These are phyloP conservation scores for Phyto melanocephala DNA, from an alignment of 2,888 invertebrate genomes.

Conservation along the genomic window DNA sequence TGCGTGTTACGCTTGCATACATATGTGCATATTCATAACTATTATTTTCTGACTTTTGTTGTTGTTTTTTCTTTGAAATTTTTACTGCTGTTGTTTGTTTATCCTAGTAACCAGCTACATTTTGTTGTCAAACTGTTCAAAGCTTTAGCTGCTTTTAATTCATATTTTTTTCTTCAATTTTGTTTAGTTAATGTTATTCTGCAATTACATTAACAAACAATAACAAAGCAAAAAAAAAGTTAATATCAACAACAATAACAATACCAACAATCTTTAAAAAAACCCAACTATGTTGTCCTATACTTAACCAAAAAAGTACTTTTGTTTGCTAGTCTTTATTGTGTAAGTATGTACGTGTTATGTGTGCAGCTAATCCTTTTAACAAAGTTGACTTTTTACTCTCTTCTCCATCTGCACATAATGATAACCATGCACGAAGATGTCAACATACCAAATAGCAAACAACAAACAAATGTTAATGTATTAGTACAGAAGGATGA, in stretches of 20 bases:
- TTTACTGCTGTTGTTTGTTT: slow-evolving; percentile 29
- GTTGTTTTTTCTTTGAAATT: background rate
- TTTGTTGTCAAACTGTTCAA: background rate
- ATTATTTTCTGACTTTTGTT: slow-evolving; percentile 4
- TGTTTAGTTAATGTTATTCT: slow-evolving; percentile 47
- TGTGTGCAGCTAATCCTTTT: slow-evolving; percentile 62
- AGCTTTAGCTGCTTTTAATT: slow-evolving; percentile 8
- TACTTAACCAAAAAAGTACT: slow-evolving; percentile 6
- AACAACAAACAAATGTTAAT: slow-evolving; percentile 15
- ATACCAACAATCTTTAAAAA: too few species aligned
- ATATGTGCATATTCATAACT: slow-evolving; percentile 4
- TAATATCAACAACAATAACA: slow-evolving; percentile 18
- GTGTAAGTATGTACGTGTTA: slow-evolving; percentile 37
- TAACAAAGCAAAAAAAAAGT: slow-evolving; percentile 6
- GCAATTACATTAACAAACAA: slow-evolving; percentile 60
- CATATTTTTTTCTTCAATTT: background rate
- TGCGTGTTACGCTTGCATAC: background rate
- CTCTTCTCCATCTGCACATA: background rate
- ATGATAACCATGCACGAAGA: slow-evolving; percentile 53
- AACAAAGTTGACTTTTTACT: slow-evolving; percentile 55
- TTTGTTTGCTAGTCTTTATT: slow-evolving; percentile 10
- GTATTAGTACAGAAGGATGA: background rate
- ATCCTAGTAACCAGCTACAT: slow-evolving; percentile 26
- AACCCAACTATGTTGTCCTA: slow-evolving; percentile 6
- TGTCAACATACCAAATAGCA: slow-evolving; percentile 38